Percentiles rank a stretch among this genome's conserved stretches.
phyloP scores from a whole-genome alignment of 2,888 invertebrate genomes.

The Nebria brevicollis region DNA sequence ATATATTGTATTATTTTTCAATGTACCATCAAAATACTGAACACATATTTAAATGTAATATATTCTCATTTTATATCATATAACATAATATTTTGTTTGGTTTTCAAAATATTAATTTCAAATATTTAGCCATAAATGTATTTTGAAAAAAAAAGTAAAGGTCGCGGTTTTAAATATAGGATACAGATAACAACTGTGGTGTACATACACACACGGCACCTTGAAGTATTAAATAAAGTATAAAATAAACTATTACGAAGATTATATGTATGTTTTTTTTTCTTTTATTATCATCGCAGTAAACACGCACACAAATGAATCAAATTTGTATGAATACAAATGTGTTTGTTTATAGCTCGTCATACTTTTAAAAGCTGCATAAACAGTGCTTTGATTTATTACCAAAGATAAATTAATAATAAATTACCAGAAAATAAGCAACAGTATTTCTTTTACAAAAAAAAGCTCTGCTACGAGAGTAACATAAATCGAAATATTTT shows the following conservation, averaged over 20 bases:
- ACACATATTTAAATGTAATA: no score
- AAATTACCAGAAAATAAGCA: neutral
- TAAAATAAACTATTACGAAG: conserved; percentile 40
- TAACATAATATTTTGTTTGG: no score
- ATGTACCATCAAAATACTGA: no score
- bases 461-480: no score
- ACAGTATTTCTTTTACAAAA: no score
- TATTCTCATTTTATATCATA: no score
- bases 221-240: conserved; percentile 27
- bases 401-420: neutral
- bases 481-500: no score
- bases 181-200: conserved; percentile 20
- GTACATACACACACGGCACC: conserved; percentile 29
- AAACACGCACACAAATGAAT: conserved; percentile 18
- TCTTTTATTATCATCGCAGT: conserved; percentile 4
- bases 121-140: no score
- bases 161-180: neutral
- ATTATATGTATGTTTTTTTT: conserved; percentile 32
- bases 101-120: no score
- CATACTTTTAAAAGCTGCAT: neutral
- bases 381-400: neutral
- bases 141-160: neutral
- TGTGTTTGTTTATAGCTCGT: neutral
- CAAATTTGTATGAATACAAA: conserved; percentile 17
- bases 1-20: no score